These are phyloP conservation scores for Odontamblyopus rebecca DNA, from an alignment of 2,797 vertebrate species.

Conservation along the genomic window DNA sequence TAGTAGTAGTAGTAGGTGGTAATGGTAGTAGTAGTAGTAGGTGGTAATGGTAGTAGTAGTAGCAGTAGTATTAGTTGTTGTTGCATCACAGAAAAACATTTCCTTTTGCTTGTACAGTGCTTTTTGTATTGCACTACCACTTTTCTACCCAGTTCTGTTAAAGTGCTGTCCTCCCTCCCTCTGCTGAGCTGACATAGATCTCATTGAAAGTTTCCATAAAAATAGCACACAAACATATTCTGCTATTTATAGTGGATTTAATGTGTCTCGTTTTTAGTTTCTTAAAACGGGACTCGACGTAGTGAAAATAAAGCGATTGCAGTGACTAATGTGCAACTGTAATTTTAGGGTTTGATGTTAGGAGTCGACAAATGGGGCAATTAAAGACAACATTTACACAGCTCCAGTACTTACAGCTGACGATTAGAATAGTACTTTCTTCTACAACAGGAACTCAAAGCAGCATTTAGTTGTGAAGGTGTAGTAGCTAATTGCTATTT, in stretches of 20 bases:
- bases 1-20: too few relatives aligned
- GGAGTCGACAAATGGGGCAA: constrained; percentile 1
- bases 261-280: neutral
- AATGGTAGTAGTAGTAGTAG: too few relatives aligned
- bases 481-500: neutral
- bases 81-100: too few relatives aligned
- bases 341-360: neutral
- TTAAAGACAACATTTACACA: constrained; percentile 4
- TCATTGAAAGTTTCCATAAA: neutral
- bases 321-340: neutral
- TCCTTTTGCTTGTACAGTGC: too few relatives aligned
- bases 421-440: neutral
- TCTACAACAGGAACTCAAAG: neutral
- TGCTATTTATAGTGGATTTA: neutral
- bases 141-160: too few relatives aligned
- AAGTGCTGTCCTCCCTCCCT: neutral
- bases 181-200: neutral
- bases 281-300: neutral
- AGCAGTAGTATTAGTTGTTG: too few relatives aligned
- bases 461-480: neutral
- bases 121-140: too few relatives aligned
- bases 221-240: neutral
- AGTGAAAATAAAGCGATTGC: neutral
- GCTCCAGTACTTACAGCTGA: neutral
- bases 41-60: too few relatives aligned